These are phyloP conservation scores for Hirtodrosophila confusa DNA, from an alignment of 2,888 invertebrate genomes.

Conservation along the genomic window DNA sequence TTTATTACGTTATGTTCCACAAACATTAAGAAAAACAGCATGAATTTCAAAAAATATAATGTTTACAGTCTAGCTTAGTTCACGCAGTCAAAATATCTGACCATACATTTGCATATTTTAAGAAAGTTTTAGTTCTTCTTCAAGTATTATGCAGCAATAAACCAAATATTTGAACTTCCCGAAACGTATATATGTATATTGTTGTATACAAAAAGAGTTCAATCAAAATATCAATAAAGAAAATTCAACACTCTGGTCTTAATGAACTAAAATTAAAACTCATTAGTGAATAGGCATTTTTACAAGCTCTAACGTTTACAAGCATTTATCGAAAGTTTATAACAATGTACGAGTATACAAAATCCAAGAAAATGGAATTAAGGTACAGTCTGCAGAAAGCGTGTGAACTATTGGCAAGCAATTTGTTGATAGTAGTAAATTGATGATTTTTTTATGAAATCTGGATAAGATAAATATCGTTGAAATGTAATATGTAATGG, in stretches of 20 bases:
- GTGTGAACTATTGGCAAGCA: slow-evolving; percentile 26
- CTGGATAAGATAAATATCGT: slow-evolving; percentile 41
- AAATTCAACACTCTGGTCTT: slow-evolving; percentile 1
- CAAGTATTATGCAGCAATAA: background rate
- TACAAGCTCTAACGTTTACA: slow-evolving; percentile 22
- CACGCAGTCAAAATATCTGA: slow-evolving; percentile 1
- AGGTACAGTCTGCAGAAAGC: background rate
- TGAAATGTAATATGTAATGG: slow-evolving; percentile 59
- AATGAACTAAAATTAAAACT: slow-evolving; percentile 1
- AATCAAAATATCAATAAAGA: slow-evolving; percentile 38
- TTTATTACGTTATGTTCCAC: background rate
- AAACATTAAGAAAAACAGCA: background rate
- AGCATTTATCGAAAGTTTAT: slow-evolving; percentile 38
- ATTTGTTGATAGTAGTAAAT: slow-evolving; percentile 40
- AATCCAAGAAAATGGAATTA: slow-evolving; percentile 4
- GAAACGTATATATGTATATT: background rate
- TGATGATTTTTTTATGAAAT: slow-evolving; percentile 20
- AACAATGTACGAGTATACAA: slow-evolving; percentile 1
- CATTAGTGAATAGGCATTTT: slow-evolving; percentile 22
- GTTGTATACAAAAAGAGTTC: slow-evolving; percentile 30
- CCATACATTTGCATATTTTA: background rate
- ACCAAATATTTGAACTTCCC: background rate
- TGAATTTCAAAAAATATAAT: background rate
- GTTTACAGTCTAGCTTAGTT: background rate
- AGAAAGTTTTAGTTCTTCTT: background rate